Base-by-base conservation (phyloP, 1,140 invertebrate genomes). In the Arctopsyche grandis region DNA sequence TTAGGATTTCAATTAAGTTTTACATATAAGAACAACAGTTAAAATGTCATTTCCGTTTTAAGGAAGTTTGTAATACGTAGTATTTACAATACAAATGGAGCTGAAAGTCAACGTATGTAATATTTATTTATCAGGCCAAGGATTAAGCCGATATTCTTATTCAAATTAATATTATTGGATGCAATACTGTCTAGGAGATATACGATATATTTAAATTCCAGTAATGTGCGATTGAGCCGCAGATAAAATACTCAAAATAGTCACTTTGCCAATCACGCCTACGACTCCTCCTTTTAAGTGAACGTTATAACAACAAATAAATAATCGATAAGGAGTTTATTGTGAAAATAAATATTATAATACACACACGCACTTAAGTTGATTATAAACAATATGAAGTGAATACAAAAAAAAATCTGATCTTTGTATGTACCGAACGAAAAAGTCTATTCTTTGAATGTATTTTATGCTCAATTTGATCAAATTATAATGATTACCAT, bases 201-300 rank as follows among this genome's bases (percentile, higher is more conserved):
- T 52, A 52, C 12, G 3, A 52, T 10, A 14, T 26, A 12, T 66
- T 26, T 66, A 22, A 26, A 66, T 66, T 66, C 21, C 22, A 26
- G 14, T 26, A 9, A 66, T 29, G 24, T n/a, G 24, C 22, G 63
- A 66, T 66, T n/a, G 21, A 66, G 24, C 21, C 22, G 21, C 22
- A n/a, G 63, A 66, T 66, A 26, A 66, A 26, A 22, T n/a, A 12
- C 22, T 22, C 12, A 66, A 66, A 66, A n/a, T 22, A 29, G 63
- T 22, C 7, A 66, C 63, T 66, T 12, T 66, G 69, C 22, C 44
- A 38, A 46, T 38, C 44, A 71, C 69, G 38, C 69, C 69, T n/a
- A 71, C 69, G 44, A 46, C 46, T 21, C 46, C 38, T 7, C 29
- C 38, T 46, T 46, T 38, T 69, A 29, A 38, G 66, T 21, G 9